Conservation (phyloP, 2,888 invertebrate genomes). For the Hyppa rectilinea region DNA sequence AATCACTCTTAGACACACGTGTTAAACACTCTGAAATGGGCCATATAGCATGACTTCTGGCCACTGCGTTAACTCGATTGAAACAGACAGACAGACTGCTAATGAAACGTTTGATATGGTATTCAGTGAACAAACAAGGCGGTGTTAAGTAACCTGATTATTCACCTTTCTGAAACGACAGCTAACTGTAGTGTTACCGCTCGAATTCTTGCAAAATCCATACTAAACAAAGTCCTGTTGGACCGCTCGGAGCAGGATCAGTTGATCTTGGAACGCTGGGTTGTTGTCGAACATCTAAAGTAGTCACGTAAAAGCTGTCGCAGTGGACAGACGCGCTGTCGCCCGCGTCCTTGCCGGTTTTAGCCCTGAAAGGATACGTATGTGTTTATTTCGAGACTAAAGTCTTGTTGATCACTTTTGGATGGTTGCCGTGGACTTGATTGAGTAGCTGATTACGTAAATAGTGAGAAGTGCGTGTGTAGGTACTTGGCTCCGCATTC, state of each 20-base stretch:
- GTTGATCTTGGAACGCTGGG: slow-evolving; percentile 62
- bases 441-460: slow-evolving; percentile 82
- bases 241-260: slow-evolving; percentile 60
- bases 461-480: slow-evolving; percentile 66
- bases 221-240: slow-evolving; percentile 58
- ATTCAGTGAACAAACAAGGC: slow-evolving; percentile 36
- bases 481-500: slow-evolving; percentile 46
- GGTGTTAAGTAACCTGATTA: slow-evolving; percentile 35
- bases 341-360: slow-evolving; percentile 68
- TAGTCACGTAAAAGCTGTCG: slow-evolving; percentile 79
- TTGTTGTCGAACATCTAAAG: slow-evolving; percentile 68
- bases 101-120: slow-evolving; percentile 38
- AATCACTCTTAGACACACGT: slow-evolving; percentile 37
- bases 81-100: slow-evolving; percentile 47
- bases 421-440: slow-evolving; percentile 74
- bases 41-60: slow-evolving; percentile 28
- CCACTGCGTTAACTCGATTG: slow-evolving; percentile 38
- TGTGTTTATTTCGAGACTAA: slow-evolving; percentile 82
- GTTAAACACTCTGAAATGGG: slow-evolving; percentile 22
- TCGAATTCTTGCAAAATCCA: slow-evolving; percentile 58
- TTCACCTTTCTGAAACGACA: slow-evolving; percentile 38
- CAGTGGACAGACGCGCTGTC: slow-evolving; percentile 75
- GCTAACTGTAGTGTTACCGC: slow-evolving; percentile 42
- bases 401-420: slow-evolving; percentile 82
- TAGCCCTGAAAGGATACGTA: slow-evolving; percentile 78